Evolutionary conservation across 2,797 vertebrate genomes (phyloP), one percentile per base, ranked within the genome.

Genomic region (Hemitrygon akajei): DNA sequence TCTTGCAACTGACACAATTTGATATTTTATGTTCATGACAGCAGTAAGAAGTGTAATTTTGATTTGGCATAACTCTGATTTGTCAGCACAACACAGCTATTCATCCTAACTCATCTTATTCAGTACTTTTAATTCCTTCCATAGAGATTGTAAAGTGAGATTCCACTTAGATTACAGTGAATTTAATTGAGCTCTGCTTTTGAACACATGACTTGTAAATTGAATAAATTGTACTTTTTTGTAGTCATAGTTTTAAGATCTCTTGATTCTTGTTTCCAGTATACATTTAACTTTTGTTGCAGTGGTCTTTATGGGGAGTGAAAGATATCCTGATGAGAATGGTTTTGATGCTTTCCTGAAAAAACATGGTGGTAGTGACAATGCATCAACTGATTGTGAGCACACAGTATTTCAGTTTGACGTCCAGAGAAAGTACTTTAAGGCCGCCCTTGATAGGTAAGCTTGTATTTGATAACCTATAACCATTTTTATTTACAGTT

Each of bases 281-380:
- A 47, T 73, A 27, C 37, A n/a, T 93, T 93, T 75, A 34, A 18
- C 95, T 84, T 95, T 94, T 94, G 3, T 94, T 94, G 81, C 95
- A 99, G 98, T 99, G 98, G 98, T 99, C 93, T 99, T 99, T 80
- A 99, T 99, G 98, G 98, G 98, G 95, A 99, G 98, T 95, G 97
- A 98, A 95, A 99, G 98, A 95, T 99, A 98, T 94, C 98, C 98
- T 0, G 98, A 97, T 66, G 98, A 99, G 95, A 99, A 99, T 22
- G 98, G 98, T 34, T 99, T 99, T 14, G 98, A 99, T 71, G 98
- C 97, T 0, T 99, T 99, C 95, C 96, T 99, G 94, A 99, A 99
- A 97, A 98, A 98, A n/a, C 98, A 99, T 0, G 98, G 98, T 0
- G 98, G 98, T 0, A 98, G 98, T 76, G 98, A 98, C 96, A 99